Evolutionary conservation across 2,113 vertebrate species (phyloP), one percentile per base, ranked within the genome.

Genomic region (Geococcyx californianus): DNA sequence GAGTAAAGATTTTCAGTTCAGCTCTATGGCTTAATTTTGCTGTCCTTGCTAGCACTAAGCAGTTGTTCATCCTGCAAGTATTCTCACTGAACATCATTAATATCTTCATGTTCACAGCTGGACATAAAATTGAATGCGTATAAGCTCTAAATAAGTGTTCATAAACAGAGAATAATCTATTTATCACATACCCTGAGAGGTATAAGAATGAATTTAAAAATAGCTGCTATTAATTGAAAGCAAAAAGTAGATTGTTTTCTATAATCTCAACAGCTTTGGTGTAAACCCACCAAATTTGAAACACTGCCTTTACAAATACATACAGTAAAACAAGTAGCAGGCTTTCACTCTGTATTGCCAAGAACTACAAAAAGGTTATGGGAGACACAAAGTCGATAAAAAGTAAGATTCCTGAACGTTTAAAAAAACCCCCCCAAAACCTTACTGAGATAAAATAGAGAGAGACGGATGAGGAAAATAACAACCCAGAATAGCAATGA

Each of bases 401-500:
- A 80, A 81, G 29, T 13, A 63, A 79, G 20, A 51, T n/a, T 64
- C 36, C 20, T 4, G 3, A 67, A 85, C 79, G 16, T 16, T 67
- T 82, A 36, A 28, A 42, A 77, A 91, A 54, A 20, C 13, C 14
- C 5, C 5, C 1, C 7, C 23, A 23, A 47, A 68, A 49, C 7
- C 3, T 1, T 52, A 16, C 29, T 29, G n/a, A 56, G 31, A 85
- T 7, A 29, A 93, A 80, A 84, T 47, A 36, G 8, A 74, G 21
- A 63, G 51, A 60, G 12, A 45, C 3, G 63, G 20, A 68, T 31
- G 9, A 89, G 18, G 87, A 72, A 76, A 74, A 13, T 4, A 45
- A 38, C 59, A 79, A 59, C 15, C 1, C 11, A 36, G 19, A 68
- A 59, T 55, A 59, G 3, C 38, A 49, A 10, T 0, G 0, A n/a